Base-by-base conservation (phyloP, 2,113 vertebrate species). In the Trinectes maculatus region DNA sequence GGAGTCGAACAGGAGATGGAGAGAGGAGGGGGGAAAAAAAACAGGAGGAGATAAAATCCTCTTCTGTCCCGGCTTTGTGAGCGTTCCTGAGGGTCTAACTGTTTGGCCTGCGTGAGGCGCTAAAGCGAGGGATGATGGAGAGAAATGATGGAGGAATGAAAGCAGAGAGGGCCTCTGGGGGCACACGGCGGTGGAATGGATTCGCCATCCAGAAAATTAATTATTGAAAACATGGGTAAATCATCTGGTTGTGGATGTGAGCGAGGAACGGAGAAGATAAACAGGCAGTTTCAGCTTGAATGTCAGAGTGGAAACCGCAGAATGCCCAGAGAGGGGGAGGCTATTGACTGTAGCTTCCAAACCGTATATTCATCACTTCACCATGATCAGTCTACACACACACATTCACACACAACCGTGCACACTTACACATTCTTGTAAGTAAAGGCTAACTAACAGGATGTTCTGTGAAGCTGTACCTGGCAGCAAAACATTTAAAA, bases 181-280 rank as follows among this genome's bases (percentile, higher is more conserved):
- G 61, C 54, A 75, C 1, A 19, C 15, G n/a, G 31, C 21, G 71
- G 75, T 77, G 57, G 62, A 86, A 49, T 28, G 16, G 84, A 83
- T 71, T 83, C 73, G 73, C 64, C 80, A 79, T 71, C 66, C 82
- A 85, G 63, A 87, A 91, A 87, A 90, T 89, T 72, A 85, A 89
- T 89, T 89, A 87, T 83, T 89, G 83, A 89, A 85, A 86, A 85
- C 80, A 85, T 19, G 61, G 48, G 64, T 57, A 74, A 85, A 85
- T 87, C 75, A 60, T 77, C 80, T 87, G 78, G 76, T 82, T 82
- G 82, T 77, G 84, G 70, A 70, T 86, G 82, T 79, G 80, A 83
- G 70, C 70, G 69, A 77, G 69, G 73, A 85, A 77, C 31, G 60
- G 66, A 61, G 64, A 59, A 69, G 79, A 89, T 85, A 85, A 87